Evolutionary conservation across 1,140 invertebrate genomes (phyloP).

Genomic region (Psix sp.): DNA sequence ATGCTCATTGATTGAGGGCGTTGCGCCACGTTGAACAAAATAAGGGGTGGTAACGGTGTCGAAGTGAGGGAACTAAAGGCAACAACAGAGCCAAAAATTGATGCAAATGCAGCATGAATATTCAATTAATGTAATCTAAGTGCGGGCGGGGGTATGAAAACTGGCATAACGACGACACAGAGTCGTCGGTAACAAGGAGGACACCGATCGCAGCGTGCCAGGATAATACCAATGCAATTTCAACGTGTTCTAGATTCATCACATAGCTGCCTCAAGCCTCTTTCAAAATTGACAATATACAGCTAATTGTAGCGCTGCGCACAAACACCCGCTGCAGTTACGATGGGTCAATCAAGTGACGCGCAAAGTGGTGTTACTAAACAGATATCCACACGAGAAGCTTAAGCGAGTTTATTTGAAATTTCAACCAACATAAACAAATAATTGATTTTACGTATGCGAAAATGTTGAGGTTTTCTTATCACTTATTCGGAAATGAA

Average conservation of each 20-base stretch:
- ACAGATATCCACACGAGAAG: constrained; percentile 5
- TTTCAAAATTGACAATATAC: constrained; percentile 50
- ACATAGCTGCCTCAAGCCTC: constrained; percentile 38
- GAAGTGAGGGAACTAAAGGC: not conserved
- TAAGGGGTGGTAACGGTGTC: not conserved
- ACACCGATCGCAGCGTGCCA: constrained; percentile 23
- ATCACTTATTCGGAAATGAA: too few species aligned
- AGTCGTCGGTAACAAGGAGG: constrained; percentile 52
- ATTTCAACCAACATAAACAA: too few species aligned
- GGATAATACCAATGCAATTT: constrained; percentile 44
- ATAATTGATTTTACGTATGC: too few species aligned
- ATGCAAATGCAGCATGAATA: constrained; percentile 71
- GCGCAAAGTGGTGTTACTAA: constrained; percentile 12
- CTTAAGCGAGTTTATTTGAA: constrained; percentile 6
- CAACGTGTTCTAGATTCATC: constrained; percentile 44
- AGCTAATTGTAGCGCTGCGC: constrained; percentile 35
- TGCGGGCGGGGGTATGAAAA: constrained; percentile 52
- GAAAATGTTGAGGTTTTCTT: too few species aligned
- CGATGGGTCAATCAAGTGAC: constrained; percentile 22
- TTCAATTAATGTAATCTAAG: constrained; percentile 70
- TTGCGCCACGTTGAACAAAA: not conserved
- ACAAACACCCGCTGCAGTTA: constrained; percentile 16
- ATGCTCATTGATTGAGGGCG: constrained; percentile 42
- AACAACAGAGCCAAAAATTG: constrained; percentile 64
- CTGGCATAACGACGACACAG: constrained; percentile 52